Conservation (phyloP, 1,140 invertebrate genomes). For the Zeugodacus cucurbitae region DNA sequence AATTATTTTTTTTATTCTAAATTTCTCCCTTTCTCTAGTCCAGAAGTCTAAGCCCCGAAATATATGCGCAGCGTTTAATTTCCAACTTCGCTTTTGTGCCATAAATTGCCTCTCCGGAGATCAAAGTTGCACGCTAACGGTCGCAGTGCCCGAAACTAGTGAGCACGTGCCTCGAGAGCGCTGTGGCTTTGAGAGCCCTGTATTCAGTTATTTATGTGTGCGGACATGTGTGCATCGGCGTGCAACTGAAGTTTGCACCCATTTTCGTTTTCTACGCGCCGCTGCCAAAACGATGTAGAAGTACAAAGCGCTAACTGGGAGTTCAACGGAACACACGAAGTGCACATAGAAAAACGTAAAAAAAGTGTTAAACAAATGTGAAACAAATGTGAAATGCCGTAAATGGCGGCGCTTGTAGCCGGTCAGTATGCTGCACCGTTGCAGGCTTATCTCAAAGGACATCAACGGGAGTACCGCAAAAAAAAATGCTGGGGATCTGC, state of each 20-base stretch:
- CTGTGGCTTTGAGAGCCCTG: background rate
- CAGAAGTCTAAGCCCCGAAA: too few species aligned
- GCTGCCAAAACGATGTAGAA: background rate
- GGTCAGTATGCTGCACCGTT: background rate
- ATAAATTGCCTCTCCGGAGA: constrained; percentile 18
- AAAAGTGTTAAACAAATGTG: background rate
- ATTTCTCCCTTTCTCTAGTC: too few species aligned
- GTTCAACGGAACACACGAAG: background rate
- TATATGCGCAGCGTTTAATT: background rate
- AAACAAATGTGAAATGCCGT: background rate
- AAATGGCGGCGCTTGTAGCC: background rate
- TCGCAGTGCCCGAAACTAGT: background rate
- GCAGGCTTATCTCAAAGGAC: constrained; percentile 3
- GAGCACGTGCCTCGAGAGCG: background rate
- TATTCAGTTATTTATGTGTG: background rate
- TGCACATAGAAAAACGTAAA: background rate
- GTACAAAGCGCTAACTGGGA: background rate
- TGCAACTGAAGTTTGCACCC: background rate
- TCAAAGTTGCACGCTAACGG: background rate
- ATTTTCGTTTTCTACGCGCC: background rate
- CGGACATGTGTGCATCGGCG: background rate
- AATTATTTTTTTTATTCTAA: too few species aligned
- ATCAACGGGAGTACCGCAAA: background rate
- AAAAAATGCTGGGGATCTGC: background rate
- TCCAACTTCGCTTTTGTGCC: background rate